Evolutionary conservation across 1,140 invertebrate species (phyloP).

Genomic region (Steinernema feltiae): DNA sequence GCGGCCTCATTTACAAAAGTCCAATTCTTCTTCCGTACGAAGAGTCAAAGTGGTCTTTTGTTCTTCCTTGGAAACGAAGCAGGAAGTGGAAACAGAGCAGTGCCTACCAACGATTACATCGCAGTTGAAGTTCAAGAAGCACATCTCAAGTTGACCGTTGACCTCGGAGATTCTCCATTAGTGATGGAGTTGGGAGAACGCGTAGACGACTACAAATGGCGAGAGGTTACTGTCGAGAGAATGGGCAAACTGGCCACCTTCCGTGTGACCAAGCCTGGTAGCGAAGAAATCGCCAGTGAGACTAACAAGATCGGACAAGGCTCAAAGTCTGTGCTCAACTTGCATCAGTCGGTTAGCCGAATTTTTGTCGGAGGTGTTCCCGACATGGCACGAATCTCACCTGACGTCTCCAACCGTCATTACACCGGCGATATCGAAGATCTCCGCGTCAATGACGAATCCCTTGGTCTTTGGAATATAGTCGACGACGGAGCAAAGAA

Average conservation of each 20-base stretch:
- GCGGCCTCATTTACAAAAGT: constrained; percentile 77
- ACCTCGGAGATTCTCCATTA: constrained; percentile 77
- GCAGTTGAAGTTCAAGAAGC: constrained; percentile 81
- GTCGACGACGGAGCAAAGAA: constrained; percentile 69
- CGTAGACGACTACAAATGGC: constrained; percentile 73
- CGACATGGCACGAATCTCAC: constrained; percentile 62
- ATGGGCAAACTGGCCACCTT: constrained; percentile 73
- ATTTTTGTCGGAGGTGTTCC: constrained; percentile 84
- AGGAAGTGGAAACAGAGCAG: constrained; percentile 64
- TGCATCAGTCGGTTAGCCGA: constrained; percentile 75
- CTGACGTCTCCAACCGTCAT: constrained; percentile 67
- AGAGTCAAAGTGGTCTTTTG: constrained; percentile 66
- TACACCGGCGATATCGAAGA: constrained; percentile 87
- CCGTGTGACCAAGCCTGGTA: constrained; percentile 67
- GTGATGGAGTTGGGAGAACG: constrained; percentile 66
- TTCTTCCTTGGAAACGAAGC: constrained; percentile 81
- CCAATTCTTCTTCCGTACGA: constrained; percentile 75
- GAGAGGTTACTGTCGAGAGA: constrained; percentile 78
- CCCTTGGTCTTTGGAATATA: constrained; percentile 91
- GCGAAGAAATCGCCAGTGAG: constrained; percentile 48
- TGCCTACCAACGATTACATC: constrained; percentile 78
- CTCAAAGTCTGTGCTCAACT: constrained; percentile 73
- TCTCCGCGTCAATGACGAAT: constrained; percentile 76
- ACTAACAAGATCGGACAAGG: constrained; percentile 61
- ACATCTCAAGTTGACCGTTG: constrained; percentile 75